phyloP scores from a whole-genome alignment of 2,888 invertebrate genomes.

The Corythucha ciliata region DNA sequence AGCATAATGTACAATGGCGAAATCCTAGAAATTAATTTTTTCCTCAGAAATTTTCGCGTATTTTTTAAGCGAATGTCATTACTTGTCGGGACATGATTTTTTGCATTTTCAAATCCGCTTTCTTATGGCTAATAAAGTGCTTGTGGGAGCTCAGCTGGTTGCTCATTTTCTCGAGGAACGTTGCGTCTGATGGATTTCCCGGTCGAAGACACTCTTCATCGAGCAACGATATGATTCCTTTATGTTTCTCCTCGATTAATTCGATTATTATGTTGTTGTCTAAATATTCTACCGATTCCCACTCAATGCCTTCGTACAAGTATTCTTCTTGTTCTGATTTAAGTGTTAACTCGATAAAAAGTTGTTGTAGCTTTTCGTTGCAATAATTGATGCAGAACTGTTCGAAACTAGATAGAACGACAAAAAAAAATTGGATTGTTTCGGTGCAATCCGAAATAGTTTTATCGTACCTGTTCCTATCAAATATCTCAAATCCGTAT shows the following conservation, averaged over 20 bases:
- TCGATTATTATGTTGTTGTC: constrained; percentile 91
- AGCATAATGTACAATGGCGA: constrained; percentile 82
- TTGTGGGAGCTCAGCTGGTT: constrained; percentile 61
- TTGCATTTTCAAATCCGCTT: constrained; percentile 66
- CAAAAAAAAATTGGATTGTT: neutral
- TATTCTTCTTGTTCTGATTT: constrained; percentile 92
- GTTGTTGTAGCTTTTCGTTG: constrained; percentile 88
- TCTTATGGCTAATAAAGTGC: constrained; percentile 75
- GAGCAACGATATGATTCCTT: constrained; percentile 73
- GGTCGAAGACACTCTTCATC: constrained; percentile 89
- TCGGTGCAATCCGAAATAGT: no score
- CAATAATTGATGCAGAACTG: constrained; percentile 95
- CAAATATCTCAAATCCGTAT: constrained; percentile 90
- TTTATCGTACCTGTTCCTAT: constrained; percentile 60
- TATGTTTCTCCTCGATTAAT: constrained; percentile 76
- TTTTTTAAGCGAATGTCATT: constrained; percentile 22
- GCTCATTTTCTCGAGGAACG: constrained; percentile 71
- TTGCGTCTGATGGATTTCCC: constrained; percentile 73
- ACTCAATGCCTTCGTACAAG: constrained; percentile 78
- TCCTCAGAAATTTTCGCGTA: neutral
- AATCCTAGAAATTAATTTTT: constrained; percentile 55
- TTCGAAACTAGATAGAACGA: constrained; percentile 73
- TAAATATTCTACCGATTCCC: constrained; percentile 82
- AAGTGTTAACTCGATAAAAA: constrained; percentile 83
- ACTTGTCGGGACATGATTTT: constrained; percentile 78